These are phyloP conservation scores for Urocyon cinereoargenteus DNA, from an alignment of 2,797 vertebrate genomes.

Conservation along the genomic window DNA sequence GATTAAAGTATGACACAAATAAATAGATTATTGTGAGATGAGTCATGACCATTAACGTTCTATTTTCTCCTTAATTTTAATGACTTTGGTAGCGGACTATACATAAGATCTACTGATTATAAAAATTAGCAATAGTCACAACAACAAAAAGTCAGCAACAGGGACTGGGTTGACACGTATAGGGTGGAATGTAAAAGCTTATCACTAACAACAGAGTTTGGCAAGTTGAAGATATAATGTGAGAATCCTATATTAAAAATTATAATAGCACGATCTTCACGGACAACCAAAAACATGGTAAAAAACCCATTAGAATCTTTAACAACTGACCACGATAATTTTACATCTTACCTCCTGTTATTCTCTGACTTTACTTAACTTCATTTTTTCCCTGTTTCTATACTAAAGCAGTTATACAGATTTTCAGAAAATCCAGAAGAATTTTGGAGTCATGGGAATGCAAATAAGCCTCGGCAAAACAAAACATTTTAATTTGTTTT, in stretches of 20 bases:
- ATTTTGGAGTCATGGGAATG: constrained; percentile 75
- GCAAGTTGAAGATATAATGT: constrained; percentile 39
- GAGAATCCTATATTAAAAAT: constrained; percentile 22
- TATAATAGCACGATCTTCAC: not conserved
- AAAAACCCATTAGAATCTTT: not conserved
- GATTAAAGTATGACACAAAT: not conserved
- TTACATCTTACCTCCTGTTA: not conserved
- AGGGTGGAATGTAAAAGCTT: not conserved
- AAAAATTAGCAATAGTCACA: not conserved
- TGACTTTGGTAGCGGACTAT: not conserved
- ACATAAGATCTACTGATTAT: not conserved
- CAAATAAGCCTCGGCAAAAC: constrained; percentile 69
- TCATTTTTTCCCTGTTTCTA: constrained; percentile 39
- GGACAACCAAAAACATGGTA: constrained; percentile 27
- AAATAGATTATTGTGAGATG: not conserved
- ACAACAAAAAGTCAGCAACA: not conserved
- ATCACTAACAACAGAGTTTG: constrained; percentile 20
- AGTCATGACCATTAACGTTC: not conserved
- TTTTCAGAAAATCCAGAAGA: constrained; percentile 67
- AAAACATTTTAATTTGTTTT: constrained; percentile 81
- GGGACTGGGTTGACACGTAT: not conserved
- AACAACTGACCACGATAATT: not conserved
- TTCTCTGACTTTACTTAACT: constrained; percentile 40
- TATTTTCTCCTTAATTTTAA: constrained; percentile 36
- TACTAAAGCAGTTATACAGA: constrained; percentile 59